Base-by-base conservation (phyloP, 2,888 invertebrate genomes). In the Poecilus cupreus region DNA sequence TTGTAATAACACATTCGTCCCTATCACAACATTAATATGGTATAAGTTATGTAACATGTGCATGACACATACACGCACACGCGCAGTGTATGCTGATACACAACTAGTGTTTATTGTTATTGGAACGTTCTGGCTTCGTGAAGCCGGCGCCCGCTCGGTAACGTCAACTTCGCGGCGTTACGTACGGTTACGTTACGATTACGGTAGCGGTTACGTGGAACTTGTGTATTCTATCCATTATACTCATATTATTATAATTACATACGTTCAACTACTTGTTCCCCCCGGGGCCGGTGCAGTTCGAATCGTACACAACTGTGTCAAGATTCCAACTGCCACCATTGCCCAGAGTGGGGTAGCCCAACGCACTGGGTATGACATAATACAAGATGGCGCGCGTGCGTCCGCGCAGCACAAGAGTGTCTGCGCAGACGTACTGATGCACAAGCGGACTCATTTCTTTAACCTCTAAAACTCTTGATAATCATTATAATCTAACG, bases 1-100 rank as follows among this genome's bases (percentile, higher is more conserved):
- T 82, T 83, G 81, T 84, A 82, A 75, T 82, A 84, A 87, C 87
- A 86, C 86, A 86, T 85, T 87, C 87, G 85, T 85, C 85, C 85
- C 87, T 87, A 87, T 88, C 88, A 88, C 88, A 88, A 88, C 87
- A 87, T 86, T 86, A 86, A 84, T 57, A 70, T 75, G 80, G 74
- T 76, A 57, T 86, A 85, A 83, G 83, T 83, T 84, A 84, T 85
- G 83, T 83, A 85, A 84, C 84, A 85, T 75, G 75, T 81, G 80
- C 80, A 74, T 22, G 54, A 83, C 83, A 84, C 84, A 85, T 84
- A 84, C 86, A 83, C 75, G 22, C 64, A 68, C 64, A 13, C 37
- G 24, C 60, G 60, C 20, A 60, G 18, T 80, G 80, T 81, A 80
- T 72, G 72, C 72, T 72, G 60, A 57, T 75, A 75, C 75, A 81